Evolutionary conservation across 2,113 vertebrate genomes (phyloP).

Genomic region (Silurus meridionalis): DNA sequence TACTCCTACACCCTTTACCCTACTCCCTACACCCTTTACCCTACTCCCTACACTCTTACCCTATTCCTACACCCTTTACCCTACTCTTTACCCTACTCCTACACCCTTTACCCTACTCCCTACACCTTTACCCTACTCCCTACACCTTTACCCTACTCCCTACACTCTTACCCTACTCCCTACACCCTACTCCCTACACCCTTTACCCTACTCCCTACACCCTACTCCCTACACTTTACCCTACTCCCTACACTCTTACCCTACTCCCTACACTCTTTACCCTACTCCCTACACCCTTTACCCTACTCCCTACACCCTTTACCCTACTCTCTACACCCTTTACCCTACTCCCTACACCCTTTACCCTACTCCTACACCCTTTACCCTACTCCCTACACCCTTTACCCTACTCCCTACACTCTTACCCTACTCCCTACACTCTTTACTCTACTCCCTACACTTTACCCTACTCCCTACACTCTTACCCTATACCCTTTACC

Average conservation of each 20-base stretch:
- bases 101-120: neutral
- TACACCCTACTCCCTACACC: neutral
- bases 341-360: neutral
- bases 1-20: too few relatives aligned
- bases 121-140: neutral
- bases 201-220: neutral
- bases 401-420: too few relatives aligned
- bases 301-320: too few relatives aligned
- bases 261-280: neutral
- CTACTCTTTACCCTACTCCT: neutral
- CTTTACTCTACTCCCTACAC: neutral
- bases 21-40: neutral
- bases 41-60: neutral
- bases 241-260: too few relatives aligned
- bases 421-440: neutral
- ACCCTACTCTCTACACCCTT: too few relatives aligned
- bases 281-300: too few relatives aligned
- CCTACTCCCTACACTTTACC: too few relatives aligned
- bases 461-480: too few relatives aligned
- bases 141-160: neutral
- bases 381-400: too few relatives aligned
- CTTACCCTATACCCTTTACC: too few relatives aligned
- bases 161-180: too few relatives aligned
- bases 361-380: neutral
- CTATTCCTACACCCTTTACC: too few relatives aligned